Evolutionary conservation across 2,888 invertebrate genomes (phyloP).

Genomic region (Microchrysa polita): DNA sequence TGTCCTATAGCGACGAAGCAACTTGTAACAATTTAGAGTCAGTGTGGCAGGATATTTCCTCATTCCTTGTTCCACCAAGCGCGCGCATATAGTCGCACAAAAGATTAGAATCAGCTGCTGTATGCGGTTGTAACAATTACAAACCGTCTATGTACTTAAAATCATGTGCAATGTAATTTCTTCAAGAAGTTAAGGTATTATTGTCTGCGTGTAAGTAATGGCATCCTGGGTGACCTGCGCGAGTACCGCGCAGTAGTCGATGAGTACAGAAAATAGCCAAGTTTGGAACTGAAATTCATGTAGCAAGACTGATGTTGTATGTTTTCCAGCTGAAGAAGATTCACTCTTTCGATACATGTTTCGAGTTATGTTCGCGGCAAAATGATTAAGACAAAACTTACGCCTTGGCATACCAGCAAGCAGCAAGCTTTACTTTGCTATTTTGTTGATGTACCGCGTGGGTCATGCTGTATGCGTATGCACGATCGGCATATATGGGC

Average conservation of each 20-base stretch:
- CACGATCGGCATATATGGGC: slow-evolving; percentile 28
- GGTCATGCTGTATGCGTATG: slow-evolving; percentile 16
- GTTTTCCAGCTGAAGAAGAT: slow-evolving; percentile 23
- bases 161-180: slow-evolving; percentile 9
- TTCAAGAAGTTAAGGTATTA: slow-evolving; percentile 8
- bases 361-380: slow-evolving; percentile 46
- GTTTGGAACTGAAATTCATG: slow-evolving; percentile 15
- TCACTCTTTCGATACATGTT: slow-evolving; percentile 7
- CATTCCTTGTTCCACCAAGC: slow-evolving; percentile 8
- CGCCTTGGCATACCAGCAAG: slow-evolving; percentile 40
- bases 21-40: slow-evolving; percentile 17
- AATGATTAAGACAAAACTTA: slow-evolving; percentile 49
- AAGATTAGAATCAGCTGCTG: slow-evolving; percentile 32
- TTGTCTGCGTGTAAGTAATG: slow-evolving; percentile 37
- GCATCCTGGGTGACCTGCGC: slow-evolving; percentile 33
- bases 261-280: slow-evolving; percentile 5
- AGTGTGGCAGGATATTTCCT: slow-evolving; percentile 32
- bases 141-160: background rate
- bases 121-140: slow-evolving; percentile 23
- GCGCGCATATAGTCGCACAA: background rate
- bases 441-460: slow-evolving; percentile 13
- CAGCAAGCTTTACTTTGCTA: no score
- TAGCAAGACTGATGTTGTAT: slow-evolving; percentile 45
- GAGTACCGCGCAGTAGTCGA: slow-evolving; percentile 13
- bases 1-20: background rate